A percentile compares a stretch with the other conserved stretches of the same genome.
Evolutionary conservation across 1,140 invertebrate genomes (phyloP).

Genomic region (Onthophagus taurus): DNA sequence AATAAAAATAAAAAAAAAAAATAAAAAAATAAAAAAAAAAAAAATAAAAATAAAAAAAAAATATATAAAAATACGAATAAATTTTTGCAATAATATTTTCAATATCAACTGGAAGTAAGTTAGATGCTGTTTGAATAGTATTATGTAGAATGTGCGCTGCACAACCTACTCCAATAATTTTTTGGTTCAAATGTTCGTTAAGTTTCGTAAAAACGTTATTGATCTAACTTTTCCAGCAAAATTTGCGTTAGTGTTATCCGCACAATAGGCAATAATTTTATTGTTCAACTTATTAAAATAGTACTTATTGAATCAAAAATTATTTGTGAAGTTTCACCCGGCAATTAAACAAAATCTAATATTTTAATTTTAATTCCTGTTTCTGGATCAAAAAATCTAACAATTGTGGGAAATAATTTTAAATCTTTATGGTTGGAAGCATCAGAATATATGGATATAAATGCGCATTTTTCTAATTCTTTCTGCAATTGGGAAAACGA

Average conservation of each 20-base stretch:
- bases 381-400: slow-evolving; percentile 16
- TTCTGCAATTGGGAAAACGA: slow-evolving; percentile 10
- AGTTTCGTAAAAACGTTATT: slow-evolving; percentile 14
- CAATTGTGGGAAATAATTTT: slow-evolving; percentile 17
- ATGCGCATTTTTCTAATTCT: slow-evolving; percentile 1
- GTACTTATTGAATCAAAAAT: slow-evolving; percentile 16
- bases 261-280: slow-evolving; percentile 24
- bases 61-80: background rate
- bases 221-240: slow-evolving; percentile 18
- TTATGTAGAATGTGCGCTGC: slow-evolving; percentile 12
- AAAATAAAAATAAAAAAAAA: background rate
- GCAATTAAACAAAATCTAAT: slow-evolving; percentile 15
- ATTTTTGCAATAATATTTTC: slow-evolving; percentile 7
- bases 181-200: slow-evolving; percentile 10
- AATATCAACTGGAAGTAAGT: slow-evolving; percentile 4
- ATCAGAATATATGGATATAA: slow-evolving; percentile 18
- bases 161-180: slow-evolving; percentile 10
- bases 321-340: slow-evolving; percentile 14
- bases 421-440: slow-evolving; percentile 19
- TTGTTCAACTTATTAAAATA: slow-evolving; percentile 13
- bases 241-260: slow-evolving; percentile 10
- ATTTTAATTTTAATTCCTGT: slow-evolving; percentile 14
- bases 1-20: too few species aligned
- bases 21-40: background rate
- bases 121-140: slow-evolving; percentile 3